Evolutionary conservation across 1,140 invertebrate genomes (phyloP).

Genomic region (Gryon sp.): DNA sequence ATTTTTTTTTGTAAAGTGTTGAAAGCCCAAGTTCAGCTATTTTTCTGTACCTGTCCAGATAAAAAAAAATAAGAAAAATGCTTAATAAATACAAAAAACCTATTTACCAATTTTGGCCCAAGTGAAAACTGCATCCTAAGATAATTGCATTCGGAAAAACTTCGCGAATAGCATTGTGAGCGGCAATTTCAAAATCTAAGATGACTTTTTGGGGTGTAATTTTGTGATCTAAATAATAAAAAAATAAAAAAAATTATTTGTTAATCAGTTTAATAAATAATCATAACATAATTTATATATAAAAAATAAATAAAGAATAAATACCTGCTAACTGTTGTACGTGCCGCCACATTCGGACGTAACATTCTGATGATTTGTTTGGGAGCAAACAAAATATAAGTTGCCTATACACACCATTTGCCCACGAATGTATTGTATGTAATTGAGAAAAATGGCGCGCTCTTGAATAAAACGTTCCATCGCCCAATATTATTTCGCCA

Average conservation of each 20-base stretch:
- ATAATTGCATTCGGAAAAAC: slow-evolving; percentile 1
- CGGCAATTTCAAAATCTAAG: slow-evolving; percentile 9
- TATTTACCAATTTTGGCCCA: slow-evolving; percentile 16
- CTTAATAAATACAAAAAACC: too few relatives aligned
- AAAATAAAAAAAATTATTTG: slow-evolving; percentile 1
- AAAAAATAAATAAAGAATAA: slow-evolving; percentile 2
- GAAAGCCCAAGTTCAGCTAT: slow-evolving; percentile 5
- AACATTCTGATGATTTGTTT: slow-evolving; percentile 6
- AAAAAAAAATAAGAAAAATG: background rate
- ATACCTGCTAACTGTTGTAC: slow-evolving; percentile 6
- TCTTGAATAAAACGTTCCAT: slow-evolving; percentile 13
- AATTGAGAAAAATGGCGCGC: slow-evolving; percentile 5
- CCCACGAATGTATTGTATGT: slow-evolving; percentile 8
- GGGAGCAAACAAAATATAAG: slow-evolving; percentile 9
- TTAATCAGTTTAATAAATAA: too few relatives aligned
- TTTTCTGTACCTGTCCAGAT: slow-evolving; percentile 6
- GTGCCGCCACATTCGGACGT: slow-evolving; percentile 3
- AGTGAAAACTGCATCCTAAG: slow-evolving; percentile 6
- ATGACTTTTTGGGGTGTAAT: background rate
- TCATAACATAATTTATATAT: too few relatives aligned
- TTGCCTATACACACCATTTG: background rate
- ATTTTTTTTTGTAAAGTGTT: background rate
- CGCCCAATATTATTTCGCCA: background rate
- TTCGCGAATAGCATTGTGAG: background rate
- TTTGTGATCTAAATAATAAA: background rate